Percentiles rank a stretch among this genome's conserved stretches.
These are phyloP conservation scores for Seira musarum DNA, from an alignment of 2,888 invertebrate species.

Conservation along the genomic window DNA sequence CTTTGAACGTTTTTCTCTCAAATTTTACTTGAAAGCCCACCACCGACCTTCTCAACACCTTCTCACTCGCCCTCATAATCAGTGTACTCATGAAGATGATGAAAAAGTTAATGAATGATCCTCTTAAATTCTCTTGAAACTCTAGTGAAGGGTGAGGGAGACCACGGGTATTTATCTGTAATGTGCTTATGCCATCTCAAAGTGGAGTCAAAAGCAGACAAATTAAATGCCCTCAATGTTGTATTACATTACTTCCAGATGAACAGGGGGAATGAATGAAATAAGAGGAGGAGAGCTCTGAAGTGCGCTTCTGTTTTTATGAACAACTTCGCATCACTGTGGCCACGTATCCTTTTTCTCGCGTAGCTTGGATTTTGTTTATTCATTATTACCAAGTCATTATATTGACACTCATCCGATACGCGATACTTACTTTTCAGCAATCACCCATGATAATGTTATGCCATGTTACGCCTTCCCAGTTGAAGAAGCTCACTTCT, in stretches of 20 bases:
- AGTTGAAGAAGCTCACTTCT: too few species aligned
- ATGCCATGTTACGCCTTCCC: too few species aligned
- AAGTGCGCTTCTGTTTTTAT: not conserved
- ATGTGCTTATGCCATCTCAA: too few species aligned
- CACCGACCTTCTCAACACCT: constrained; percentile 5
- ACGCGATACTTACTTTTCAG: too few species aligned
- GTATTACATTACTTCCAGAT: constrained; percentile 25
- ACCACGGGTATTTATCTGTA: too few species aligned
- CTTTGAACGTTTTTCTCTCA: constrained; percentile 6
- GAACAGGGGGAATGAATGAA: constrained; percentile 27
- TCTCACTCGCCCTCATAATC: too few species aligned
- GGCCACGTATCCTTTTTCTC: not conserved
- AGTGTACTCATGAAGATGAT: too few species aligned
- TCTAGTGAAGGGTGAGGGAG: not conserved
- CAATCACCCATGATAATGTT: constrained; percentile 38
- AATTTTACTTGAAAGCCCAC: too few species aligned
- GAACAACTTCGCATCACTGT: not conserved
- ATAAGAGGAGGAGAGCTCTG: constrained; percentile 10
- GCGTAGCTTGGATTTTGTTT: constrained; percentile 15
- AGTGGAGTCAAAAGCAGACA: too few species aligned
- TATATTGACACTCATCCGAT: constrained; percentile 37
- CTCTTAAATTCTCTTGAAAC: not conserved
- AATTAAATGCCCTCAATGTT: too few species aligned
- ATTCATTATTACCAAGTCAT: constrained; percentile 37
- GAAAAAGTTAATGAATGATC: constrained; percentile 8